A percentile compares a stretch with the other conserved stretches of the same genome.
Conservation (phyloP, 2,113 vertebrate genomes). For the Opisthocomus hoazin region DNA sequence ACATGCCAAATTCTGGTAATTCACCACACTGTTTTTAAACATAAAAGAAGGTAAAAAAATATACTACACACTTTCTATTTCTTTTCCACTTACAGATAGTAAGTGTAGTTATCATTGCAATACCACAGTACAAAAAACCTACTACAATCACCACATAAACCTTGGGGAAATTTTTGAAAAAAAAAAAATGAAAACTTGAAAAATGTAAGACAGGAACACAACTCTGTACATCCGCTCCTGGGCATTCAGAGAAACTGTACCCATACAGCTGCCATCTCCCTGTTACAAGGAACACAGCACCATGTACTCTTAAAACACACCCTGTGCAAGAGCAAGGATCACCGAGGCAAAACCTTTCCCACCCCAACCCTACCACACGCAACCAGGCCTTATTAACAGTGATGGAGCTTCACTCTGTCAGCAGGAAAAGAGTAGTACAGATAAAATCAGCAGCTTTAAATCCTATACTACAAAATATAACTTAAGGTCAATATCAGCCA, state of each 20-base stretch:
- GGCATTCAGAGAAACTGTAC: neutral
- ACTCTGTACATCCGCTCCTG: neutral
- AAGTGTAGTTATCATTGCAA: neutral
- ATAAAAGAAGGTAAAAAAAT: neutral
- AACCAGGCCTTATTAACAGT: neutral
- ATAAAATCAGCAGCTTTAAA: neutral
- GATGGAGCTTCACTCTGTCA: neutral
- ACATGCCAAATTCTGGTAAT: neutral
- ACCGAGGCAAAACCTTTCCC: neutral
- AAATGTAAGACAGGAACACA: neutral
- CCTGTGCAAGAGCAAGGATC: neutral
- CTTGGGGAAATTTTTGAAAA: neutral
- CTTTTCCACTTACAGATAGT: neutral
- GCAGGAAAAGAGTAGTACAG: neutral
- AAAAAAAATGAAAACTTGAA: neutral
- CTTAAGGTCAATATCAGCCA: neutral
- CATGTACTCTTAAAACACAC: fast-evolving
- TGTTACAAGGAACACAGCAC: neutral
- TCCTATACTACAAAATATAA: neutral
- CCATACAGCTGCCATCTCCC: neutral
- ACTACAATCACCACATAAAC: neutral
- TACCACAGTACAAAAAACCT: neutral
- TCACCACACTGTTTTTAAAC: neutral
- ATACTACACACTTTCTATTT: neutral
- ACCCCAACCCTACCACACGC: neutral